Conservation (phyloP, 2,888 invertebrate genomes). For the Drosophila testacea region DNA sequence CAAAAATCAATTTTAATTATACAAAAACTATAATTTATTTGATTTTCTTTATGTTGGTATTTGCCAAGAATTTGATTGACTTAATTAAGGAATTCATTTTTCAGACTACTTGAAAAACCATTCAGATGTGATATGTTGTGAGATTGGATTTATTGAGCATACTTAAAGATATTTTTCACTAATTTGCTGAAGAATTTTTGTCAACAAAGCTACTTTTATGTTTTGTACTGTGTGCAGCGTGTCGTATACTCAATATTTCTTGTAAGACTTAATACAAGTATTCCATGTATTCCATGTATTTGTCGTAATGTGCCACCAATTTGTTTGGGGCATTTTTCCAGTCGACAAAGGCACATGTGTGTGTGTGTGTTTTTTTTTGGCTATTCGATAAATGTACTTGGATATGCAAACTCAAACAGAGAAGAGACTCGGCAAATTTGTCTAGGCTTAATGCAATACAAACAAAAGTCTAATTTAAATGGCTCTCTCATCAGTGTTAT, state of each 20-base stretch:
- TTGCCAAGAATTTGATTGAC: slow-evolving; percentile 21
- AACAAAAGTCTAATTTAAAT: slow-evolving; percentile 76
- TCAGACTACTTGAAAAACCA: slow-evolving; percentile 34
- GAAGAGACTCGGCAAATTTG: slow-evolving; percentile 61
- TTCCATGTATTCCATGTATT: slow-evolving; percentile 2
- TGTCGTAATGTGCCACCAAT: slow-evolving; percentile 32
- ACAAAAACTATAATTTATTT: neutral
- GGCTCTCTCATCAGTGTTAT: slow-evolving; percentile 70
- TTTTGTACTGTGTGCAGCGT: neutral
- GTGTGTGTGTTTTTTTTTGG: too few species aligned
- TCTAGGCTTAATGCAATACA: slow-evolving; percentile 71
- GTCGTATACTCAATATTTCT: slow-evolving; percentile 30
- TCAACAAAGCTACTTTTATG: slow-evolving; percentile 22
- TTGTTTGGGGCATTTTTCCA: slow-evolving; percentile 27
- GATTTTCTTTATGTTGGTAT: neutral
- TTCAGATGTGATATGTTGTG: slow-evolving; percentile 21
- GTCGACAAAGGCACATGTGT: slow-evolving; percentile 7
- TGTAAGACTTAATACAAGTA: slow-evolving; percentile 10
- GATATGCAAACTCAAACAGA: slow-evolving; percentile 27
- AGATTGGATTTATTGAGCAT: slow-evolving; percentile 22
- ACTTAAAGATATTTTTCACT: slow-evolving; percentile 25
- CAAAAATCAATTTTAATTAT: neutral
- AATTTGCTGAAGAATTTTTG: slow-evolving; percentile 19
- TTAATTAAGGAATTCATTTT: slow-evolving; percentile 25
- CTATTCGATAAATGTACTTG: slow-evolving; percentile 17